Conservation (phyloP, 2,113 vertebrate genomes). For the Petrocephalus zakoni region DNA sequence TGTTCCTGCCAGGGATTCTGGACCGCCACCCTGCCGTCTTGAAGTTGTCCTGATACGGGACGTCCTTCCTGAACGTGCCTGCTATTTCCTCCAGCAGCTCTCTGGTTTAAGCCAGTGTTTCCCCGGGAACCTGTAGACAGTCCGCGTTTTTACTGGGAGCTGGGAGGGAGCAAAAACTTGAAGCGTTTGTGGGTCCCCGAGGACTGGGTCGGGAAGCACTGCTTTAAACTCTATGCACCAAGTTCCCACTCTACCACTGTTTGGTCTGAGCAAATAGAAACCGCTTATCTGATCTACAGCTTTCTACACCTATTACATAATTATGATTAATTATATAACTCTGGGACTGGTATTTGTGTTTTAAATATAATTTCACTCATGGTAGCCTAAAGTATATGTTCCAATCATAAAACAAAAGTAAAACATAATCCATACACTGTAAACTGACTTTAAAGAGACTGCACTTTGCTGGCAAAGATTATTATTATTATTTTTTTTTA, state of each 20-base stretch:
- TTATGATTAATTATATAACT: background rate
- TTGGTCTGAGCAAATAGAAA: background rate
- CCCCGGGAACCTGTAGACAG: no score
- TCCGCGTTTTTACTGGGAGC: background rate
- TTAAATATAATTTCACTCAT: background rate
- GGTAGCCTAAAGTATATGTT: background rate
- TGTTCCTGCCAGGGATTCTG: constrained; percentile 18
- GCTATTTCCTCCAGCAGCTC: background rate
- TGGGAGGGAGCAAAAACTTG: background rate
- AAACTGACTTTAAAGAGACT: background rate
- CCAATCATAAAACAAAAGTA: background rate
- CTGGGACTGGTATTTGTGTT: background rate
- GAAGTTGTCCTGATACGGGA: background rate
- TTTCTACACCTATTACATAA: background rate
- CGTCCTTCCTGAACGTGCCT: background rate
- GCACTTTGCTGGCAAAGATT: background rate
- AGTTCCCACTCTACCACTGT: background rate
- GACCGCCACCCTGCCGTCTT: constrained; percentile 22
- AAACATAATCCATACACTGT: background rate
- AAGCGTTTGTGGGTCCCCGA: background rate
- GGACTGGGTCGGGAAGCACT: background rate
- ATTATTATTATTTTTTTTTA: background rate
- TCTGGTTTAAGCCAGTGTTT: no score
- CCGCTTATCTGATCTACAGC: background rate
- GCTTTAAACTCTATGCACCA: constrained; percentile 40